These are phyloP conservation scores for Agelas oroides DNA, from an alignment of 37 sponge, comb jelly and placozoan species.

Conservation along the genomic window DNA sequence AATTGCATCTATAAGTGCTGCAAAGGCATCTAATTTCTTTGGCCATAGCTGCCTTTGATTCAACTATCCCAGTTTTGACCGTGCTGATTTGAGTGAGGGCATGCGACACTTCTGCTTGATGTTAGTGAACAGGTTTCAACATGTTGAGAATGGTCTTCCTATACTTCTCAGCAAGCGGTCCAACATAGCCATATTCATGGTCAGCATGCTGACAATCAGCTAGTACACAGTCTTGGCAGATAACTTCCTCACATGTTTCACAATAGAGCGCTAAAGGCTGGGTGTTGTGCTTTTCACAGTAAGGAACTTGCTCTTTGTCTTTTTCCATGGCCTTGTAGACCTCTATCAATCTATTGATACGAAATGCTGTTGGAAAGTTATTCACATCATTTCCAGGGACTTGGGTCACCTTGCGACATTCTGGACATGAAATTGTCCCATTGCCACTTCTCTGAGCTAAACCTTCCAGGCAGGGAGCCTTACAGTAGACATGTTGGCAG, in stretches of 20 bases:
- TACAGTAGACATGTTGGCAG: constrained; percentile 39
- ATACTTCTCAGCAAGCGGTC: constrained; percentile 10
- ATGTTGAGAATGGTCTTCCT: neutral
- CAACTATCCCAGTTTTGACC: no score
- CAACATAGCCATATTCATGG: constrained; percentile 10
- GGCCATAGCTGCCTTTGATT: neutral
- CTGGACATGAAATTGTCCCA: constrained; percentile 4
- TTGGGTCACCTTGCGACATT: constrained; percentile 3
- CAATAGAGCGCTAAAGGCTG: constrained; percentile 30
- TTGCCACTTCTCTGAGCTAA: neutral
- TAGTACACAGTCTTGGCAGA: constrained; percentile 34
- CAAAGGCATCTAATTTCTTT: neutral
- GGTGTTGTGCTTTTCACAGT: neutral
- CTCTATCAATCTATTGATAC: constrained; percentile 8
- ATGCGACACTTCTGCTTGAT: no score
- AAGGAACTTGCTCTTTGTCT: neutral
- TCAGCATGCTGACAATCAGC: neutral
- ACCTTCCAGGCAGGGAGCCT: neutral
- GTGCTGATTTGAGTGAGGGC: no score
- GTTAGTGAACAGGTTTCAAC: no score
- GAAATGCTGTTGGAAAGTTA: constrained; percentile 1
- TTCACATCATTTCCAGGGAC: constrained; percentile 1
- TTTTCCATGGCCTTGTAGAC: neutral
- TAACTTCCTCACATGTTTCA: constrained; percentile 15
- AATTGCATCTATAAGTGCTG: neutral